A percentile compares a stretch with the other conserved stretches of the same genome.
Evolutionary conservation across 2,797 vertebrate genomes (phyloP).

Genomic region (Dryobates pubescens): DNA sequence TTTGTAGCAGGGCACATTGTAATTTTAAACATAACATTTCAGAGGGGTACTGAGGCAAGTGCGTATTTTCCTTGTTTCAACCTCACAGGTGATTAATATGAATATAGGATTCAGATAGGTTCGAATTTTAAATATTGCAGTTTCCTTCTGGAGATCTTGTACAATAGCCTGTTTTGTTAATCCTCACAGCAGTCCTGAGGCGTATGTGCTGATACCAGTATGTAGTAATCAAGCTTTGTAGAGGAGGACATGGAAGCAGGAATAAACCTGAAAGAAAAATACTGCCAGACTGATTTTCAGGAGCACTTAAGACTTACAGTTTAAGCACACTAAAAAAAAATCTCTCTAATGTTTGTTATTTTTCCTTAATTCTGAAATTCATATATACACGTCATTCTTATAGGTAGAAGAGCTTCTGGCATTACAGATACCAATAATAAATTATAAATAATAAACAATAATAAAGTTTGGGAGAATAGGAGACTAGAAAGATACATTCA

Average conservation of each 20-base stretch:
- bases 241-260: neutral
- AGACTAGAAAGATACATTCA: neutral
- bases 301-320: neutral
- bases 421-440: neutral
- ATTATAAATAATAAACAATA: no score
- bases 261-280: neutral
- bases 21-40: slow-evolving; percentile 16
- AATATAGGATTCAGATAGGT: neutral
- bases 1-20: neutral
- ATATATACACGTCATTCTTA: neutral
- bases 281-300: neutral
- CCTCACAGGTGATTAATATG: neutral
- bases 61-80: neutral
- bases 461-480: neutral
- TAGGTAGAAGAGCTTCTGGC: neutral
- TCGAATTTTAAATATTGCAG: neutral
- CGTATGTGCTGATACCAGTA: neutral
- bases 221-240: neutral
- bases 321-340: neutral
- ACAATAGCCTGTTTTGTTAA: neutral
- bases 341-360: neutral
- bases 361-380: neutral
- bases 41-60: neutral
- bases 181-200: neutral
- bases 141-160: neutral